Evolutionary conservation across 2,888 invertebrate genomes (phyloP).

Genomic region (Nebria salina): DNA sequence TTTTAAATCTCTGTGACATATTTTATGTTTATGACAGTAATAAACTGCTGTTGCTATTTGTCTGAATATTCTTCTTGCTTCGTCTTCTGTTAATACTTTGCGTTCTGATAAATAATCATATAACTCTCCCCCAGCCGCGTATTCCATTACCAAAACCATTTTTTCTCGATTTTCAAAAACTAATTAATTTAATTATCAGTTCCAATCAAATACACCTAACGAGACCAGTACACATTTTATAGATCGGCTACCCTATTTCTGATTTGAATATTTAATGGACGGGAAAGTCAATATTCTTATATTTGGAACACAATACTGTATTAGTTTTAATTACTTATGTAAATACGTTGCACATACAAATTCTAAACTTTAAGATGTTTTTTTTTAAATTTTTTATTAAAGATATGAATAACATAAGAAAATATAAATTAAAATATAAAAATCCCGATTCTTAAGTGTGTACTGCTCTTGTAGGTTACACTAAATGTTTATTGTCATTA

Average conservation of each 20-base stretch:
- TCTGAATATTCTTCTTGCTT: constrained; percentile 93
- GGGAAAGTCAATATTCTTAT: constrained; percentile 13
- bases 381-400: too few relatives aligned
- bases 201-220: constrained; percentile 9
- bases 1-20: constrained; percentile 96
- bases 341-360: too few relatives aligned
- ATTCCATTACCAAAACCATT: constrained; percentile 99
- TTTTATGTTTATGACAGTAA: constrained; percentile 98
- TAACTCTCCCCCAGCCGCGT: constrained; percentile 97
- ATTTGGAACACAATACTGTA: too few relatives aligned
- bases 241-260: not conserved
- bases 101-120: constrained; percentile 96
- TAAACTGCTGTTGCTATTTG: constrained; percentile 97
- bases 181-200: constrained; percentile 63
- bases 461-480: not conserved
- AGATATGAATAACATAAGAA: constrained; percentile 26
- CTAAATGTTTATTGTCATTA: constrained; percentile 1
- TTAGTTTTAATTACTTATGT: too few relatives aligned
- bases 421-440: constrained; percentile 20
- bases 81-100: constrained; percentile 89
- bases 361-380: too few relatives aligned
- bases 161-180: constrained; percentile 99
- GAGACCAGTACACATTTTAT: not conserved
- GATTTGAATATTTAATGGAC: constrained; percentile 24
- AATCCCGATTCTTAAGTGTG: not conserved